A percentile compares a stretch with the other conserved stretches of the same genome.
These are phyloP conservation scores for Tortricodes alternella DNA, from an alignment of 2,888 invertebrate species.

Conservation along the genomic window DNA sequence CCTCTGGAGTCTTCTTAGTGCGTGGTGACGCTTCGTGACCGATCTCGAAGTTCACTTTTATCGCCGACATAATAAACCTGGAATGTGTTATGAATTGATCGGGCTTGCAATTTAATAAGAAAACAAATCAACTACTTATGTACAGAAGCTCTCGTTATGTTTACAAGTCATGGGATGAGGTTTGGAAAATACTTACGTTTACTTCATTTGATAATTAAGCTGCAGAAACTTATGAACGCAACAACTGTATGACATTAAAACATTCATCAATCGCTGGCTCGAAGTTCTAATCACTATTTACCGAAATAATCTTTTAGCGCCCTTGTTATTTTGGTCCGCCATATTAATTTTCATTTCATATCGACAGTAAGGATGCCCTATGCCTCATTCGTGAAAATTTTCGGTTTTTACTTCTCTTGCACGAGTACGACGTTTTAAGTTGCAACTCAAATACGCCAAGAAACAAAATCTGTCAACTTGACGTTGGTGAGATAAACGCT, in stretches of 20 bases:
- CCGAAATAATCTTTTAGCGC: slow-evolving; percentile 77
- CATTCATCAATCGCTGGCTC: slow-evolving; percentile 47
- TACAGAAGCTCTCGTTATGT: slow-evolving; percentile 25
- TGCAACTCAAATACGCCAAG: neutral
- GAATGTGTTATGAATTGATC: slow-evolving; percentile 31
- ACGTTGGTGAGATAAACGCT: neutral
- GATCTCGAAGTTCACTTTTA: slow-evolving; percentile 92
- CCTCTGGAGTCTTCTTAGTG: slow-evolving; percentile 91
- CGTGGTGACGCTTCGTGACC: slow-evolving; percentile 94
- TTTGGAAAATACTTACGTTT: slow-evolving; percentile 40
- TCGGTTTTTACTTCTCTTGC: slow-evolving; percentile 19
- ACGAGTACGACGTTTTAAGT: neutral
- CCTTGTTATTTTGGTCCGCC: slow-evolving; percentile 82
- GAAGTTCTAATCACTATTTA: slow-evolving; percentile 46
- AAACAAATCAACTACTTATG: slow-evolving; percentile 21
- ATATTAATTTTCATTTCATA: slow-evolving; percentile 62
- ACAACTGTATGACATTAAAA: slow-evolving; percentile 40
- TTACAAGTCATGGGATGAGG: slow-evolving; percentile 27
- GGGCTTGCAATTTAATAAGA: slow-evolving; percentile 6
- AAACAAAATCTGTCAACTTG: neutral
- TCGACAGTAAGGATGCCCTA: slow-evolving; percentile 34
- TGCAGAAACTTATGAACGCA: slow-evolving; percentile 37
- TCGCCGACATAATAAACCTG: slow-evolving; percentile 65
- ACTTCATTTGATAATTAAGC: slow-evolving; percentile 39
- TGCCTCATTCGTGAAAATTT: slow-evolving; percentile 7